phyloP scores from a whole-genome alignment of 1,140 invertebrate species.

The Aphaenogaster floridana region DNA sequence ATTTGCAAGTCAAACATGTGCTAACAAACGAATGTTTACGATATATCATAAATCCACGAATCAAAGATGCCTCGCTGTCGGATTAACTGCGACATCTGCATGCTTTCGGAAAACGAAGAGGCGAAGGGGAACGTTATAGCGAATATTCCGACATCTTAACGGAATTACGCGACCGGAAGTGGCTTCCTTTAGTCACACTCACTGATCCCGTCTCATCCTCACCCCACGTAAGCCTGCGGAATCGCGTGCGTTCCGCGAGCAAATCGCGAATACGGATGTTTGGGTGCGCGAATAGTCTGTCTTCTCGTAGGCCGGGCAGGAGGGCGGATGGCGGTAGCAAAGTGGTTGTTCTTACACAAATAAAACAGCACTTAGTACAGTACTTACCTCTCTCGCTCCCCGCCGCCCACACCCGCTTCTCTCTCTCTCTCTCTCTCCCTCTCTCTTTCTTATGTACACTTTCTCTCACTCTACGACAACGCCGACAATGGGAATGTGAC shows the following conservation, averaged over 20 bases:
- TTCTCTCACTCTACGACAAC: constrained; percentile 74
- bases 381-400: constrained; percentile 80
- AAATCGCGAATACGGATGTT: constrained; percentile 66
- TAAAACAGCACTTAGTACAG: constrained; percentile 86
- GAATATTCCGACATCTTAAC: constrained; percentile 47
- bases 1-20: neutral
- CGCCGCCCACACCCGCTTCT: constrained; percentile 16
- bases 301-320: constrained; percentile 48
- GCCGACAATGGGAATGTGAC: constrained; percentile 86
- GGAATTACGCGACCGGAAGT: constrained; percentile 72
- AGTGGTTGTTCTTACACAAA: constrained; percentile 86
- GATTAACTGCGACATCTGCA: constrained; percentile 61
- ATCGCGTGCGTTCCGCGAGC: constrained; percentile 60
- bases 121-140: neutral
- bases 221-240: constrained; percentile 35
- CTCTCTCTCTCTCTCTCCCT: constrained; percentile 42
- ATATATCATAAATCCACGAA: constrained; percentile 30
- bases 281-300: constrained; percentile 64
- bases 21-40: neutral
- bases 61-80: constrained; percentile 38
- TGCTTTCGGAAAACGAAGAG: constrained; percentile 48
- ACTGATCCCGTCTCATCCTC: constrained; percentile 53
- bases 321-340: constrained; percentile 66
- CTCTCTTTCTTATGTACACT: constrained; percentile 27
- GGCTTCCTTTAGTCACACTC: constrained; percentile 70